Conservation (phyloP, 2,797 vertebrate genomes). For the Austrolebias charrua region DNA sequence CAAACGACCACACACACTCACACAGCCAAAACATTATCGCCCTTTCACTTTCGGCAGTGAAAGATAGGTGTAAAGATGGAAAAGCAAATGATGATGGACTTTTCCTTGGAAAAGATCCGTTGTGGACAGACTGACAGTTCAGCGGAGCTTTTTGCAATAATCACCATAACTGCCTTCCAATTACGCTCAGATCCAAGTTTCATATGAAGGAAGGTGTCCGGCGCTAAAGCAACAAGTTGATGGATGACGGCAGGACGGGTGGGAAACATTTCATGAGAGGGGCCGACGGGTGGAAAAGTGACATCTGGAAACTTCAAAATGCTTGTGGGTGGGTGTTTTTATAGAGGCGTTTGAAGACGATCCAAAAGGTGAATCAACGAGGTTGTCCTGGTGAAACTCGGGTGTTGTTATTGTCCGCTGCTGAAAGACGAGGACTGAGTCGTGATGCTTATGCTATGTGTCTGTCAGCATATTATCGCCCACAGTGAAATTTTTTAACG, state of each 20-base stretch:
- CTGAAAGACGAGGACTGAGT: too few species aligned
- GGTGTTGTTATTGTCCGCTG: too few species aligned
- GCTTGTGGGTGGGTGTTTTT: constrained; percentile 1
- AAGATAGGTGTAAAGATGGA: constrained; percentile 13
- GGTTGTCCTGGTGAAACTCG: neutral
- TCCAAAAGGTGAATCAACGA: constrained; percentile 11
- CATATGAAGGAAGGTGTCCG: constrained; percentile 52
- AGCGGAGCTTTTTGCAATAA: constrained; percentile 75
- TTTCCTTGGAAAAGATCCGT: constrained; percentile 35
- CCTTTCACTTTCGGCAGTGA: too few species aligned
- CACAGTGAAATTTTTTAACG: too few species aligned
- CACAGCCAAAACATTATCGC: too few species aligned
- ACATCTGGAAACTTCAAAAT: constrained; percentile 56
- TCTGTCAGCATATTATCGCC: too few species aligned
- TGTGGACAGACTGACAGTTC: constrained; percentile 55
- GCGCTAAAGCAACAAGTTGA: constrained; percentile 28
- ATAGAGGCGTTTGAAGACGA: constrained; percentile 13
- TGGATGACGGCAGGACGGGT: constrained; percentile 32
- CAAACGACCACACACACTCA: too few species aligned
- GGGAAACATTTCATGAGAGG: constrained; percentile 40
- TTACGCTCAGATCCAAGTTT: constrained; percentile 53
- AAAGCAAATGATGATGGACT: constrained; percentile 16
- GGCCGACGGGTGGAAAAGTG: constrained; percentile 16
- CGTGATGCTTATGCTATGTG: too few species aligned
- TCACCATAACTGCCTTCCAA: constrained; percentile 75